These are phyloP conservation scores for Hexactinellida sp. DNA, from an alignment of 37 sponge, comb jelly and placozoan species.

Conservation along the genomic window DNA sequence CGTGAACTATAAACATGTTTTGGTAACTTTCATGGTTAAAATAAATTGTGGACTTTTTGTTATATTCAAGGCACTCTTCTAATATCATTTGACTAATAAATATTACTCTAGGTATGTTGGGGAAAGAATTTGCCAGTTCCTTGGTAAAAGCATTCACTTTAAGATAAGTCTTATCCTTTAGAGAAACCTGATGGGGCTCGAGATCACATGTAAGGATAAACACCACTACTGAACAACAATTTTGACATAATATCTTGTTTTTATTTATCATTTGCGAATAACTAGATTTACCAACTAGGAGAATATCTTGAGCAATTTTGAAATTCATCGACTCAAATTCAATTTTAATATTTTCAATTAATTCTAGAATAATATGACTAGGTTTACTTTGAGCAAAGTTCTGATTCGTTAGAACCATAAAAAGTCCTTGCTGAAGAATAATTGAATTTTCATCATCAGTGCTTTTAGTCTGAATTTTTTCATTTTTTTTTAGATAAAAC, in stretches of 20 bases:
- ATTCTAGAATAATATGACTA: not conserved
- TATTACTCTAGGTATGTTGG: not conserved
- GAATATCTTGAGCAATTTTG: slow-evolving; percentile 1
- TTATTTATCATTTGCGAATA: not conserved
- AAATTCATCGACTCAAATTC: not conserved
- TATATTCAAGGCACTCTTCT: not conserved
- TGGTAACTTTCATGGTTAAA: not conserved
- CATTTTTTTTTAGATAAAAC: not conserved
- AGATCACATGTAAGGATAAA: not conserved
- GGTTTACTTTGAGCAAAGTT: not conserved
- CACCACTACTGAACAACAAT: not conserved
- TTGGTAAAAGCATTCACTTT: not conserved
- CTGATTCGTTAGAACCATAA: not conserved
- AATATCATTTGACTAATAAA: not conserved
- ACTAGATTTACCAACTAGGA: not conserved
- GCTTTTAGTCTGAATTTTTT: not conserved
- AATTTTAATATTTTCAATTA: slow-evolving; percentile 6
- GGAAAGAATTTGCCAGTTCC: not conserved
- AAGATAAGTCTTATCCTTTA: slow-evolving; percentile 1
- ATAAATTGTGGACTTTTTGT: not conserved
- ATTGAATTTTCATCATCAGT: not conserved
- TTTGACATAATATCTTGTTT: not conserved
- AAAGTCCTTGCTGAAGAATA: not conserved
- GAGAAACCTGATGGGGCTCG: not conserved
- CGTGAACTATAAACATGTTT: not conserved